A percentile compares a stretch with the other conserved stretches of the same genome.
Evolutionary conservation across 2,797 vertebrate species (phyloP).

Genomic region (Takifugu rubripes): DNA sequence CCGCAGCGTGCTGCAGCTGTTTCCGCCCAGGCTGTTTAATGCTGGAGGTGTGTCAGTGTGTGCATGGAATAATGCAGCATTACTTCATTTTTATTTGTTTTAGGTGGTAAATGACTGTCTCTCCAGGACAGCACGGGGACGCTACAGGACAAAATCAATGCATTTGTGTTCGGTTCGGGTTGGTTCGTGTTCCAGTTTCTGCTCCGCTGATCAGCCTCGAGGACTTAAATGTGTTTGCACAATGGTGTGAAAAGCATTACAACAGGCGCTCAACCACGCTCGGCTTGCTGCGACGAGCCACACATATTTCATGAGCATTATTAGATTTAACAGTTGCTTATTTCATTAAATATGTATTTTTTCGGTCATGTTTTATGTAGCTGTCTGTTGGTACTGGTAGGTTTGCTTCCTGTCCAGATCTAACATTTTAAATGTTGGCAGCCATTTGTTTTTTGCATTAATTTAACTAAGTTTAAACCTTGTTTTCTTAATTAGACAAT

Average conservation of each 20-base stretch:
- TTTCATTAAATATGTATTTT: too few species aligned
- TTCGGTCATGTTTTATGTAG: too few species aligned
- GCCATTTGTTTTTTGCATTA: too few species aligned
- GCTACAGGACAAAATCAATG: conserved; percentile 19
- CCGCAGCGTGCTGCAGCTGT: conserved; percentile 40
- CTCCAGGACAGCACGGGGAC: conserved; percentile 4
- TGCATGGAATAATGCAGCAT: conserved; percentile 1
- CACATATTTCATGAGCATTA: too few species aligned
- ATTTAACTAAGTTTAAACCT: too few species aligned
- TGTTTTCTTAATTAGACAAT: too few species aligned
- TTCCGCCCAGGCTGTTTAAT: conserved; percentile 8
- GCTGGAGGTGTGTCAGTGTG: conserved; percentile 31
- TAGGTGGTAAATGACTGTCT: conserved; percentile 1
- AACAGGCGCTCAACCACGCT: neutral
- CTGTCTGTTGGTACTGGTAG: too few species aligned
- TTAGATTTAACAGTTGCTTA: too few species aligned
- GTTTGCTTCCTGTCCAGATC: too few species aligned
- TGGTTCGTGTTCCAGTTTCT: neutral
- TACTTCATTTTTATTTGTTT: neutral
- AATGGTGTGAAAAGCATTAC: neutral
- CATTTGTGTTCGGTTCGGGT: neutral
- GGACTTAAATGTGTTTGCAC: conserved; percentile 6
- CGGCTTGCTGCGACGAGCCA: too few species aligned
- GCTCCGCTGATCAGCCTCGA: conserved; percentile 13
- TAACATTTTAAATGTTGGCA: too few species aligned